Percentiles rank a stretch among this genome's conserved stretches.
These are phyloP conservation scores for Pachydiplax longipennis DNA, from an alignment of 2,888 invertebrate genomes.

Conservation along the genomic window DNA sequence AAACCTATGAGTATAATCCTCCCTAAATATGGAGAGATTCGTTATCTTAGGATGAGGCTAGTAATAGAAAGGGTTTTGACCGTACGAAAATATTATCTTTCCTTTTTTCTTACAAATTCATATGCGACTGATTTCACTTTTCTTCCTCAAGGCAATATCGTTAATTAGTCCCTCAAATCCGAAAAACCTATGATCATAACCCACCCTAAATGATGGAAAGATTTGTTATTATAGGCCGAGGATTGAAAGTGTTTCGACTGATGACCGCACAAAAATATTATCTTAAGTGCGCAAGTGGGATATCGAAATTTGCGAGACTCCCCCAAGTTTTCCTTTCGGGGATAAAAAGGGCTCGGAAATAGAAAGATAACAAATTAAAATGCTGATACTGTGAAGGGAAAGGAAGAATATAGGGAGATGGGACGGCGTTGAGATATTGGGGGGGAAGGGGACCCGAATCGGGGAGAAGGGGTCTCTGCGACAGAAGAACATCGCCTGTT, in stretches of 20 bases:
- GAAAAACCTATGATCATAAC: too few relatives aligned
- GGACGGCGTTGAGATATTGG: background rate
- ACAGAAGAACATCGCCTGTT: background rate
- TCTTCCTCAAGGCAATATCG: background rate
- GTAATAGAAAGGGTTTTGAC: too few relatives aligned
- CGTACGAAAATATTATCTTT: too few relatives aligned
- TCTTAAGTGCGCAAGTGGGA: too few relatives aligned
- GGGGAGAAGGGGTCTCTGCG: background rate
- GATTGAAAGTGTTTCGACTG: background rate
- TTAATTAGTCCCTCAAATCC: too few relatives aligned
- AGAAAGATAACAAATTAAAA: background rate
- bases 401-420: background rate
- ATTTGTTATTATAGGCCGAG: too few relatives aligned
- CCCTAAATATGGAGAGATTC: too few relatives aligned
- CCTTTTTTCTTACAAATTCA: background rate
- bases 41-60: too few relatives aligned
- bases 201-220: too few relatives aligned
- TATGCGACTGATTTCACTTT: background rate
- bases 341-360: background rate
- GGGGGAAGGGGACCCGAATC: background rate
- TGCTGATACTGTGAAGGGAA: background rate
- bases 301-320: background rate
- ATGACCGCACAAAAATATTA: too few relatives aligned
- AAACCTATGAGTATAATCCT: too few relatives aligned
- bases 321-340: background rate